These are phyloP conservation scores for Tragelaphus scriptus DNA, from an alignment of 2,113 vertebrate genomes.

Conservation along the genomic window DNA sequence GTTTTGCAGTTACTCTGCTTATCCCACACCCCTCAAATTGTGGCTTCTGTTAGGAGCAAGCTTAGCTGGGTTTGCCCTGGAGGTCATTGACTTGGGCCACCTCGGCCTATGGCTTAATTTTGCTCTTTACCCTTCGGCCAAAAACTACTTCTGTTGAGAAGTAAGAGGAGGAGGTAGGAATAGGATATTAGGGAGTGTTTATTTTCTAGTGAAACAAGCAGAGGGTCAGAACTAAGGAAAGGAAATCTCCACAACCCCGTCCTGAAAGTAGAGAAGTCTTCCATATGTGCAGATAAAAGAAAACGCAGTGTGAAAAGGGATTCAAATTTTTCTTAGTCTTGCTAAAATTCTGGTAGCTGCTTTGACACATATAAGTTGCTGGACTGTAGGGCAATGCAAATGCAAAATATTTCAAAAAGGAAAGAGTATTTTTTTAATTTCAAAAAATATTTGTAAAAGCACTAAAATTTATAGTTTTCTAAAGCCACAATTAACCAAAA, in stretches of 20 bases:
- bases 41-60: neutral
- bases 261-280: neutral
- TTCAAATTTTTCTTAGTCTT: neutral
- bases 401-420: neutral
- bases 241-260: neutral
- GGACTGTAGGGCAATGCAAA: neutral
- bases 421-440: neutral
- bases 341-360: neutral
- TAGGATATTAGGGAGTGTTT: neutral
- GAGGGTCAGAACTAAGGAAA: neutral
- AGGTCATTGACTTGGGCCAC: slow-evolving; percentile 25
- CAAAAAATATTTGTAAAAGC: neutral
- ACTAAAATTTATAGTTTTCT: neutral
- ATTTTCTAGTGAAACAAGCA: neutral
- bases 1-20: neutral
- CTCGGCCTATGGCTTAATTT: neutral
- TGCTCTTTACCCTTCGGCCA: neutral
- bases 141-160: neutral
- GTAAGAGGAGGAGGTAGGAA: neutral
- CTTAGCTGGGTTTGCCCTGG: neutral
- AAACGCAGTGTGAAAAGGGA: neutral
- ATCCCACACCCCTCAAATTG: neutral
- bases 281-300: neutral
- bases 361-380: neutral
- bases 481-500: neutral